A percentile compares a stretch with the other conserved stretches of the same genome.
Evolutionary conservation across 2,797 vertebrate species (phyloP).

Genomic region (Pelodytes ibericus): DNA sequence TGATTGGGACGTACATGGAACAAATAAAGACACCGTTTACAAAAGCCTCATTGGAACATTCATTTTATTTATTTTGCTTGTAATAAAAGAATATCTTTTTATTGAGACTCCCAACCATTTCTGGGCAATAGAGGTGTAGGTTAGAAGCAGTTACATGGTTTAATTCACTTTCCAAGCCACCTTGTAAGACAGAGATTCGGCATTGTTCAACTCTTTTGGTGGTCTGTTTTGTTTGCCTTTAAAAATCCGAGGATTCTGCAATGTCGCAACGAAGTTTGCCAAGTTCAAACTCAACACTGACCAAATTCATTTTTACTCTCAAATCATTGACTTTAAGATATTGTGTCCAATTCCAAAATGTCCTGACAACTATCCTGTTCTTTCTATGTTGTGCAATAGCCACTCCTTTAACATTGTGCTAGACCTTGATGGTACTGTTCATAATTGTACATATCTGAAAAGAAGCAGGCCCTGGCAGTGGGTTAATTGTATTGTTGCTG

Average conservation of each 20-base stretch:
- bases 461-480: slow-evolving; percentile 20
- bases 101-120: slow-evolving; percentile 4
- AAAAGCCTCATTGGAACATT: slow-evolving; percentile 37
- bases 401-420: not conserved
- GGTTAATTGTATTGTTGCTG: not conserved
- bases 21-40: not conserved
- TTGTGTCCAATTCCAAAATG: not conserved
- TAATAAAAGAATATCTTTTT: slow-evolving; percentile 30
- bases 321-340: not conserved
- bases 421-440: not conserved
- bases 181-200: slow-evolving; percentile 19
- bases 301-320: not conserved
- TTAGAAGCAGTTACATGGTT: not conserved
- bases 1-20: too few species aligned
- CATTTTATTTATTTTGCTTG: slow-evolving; percentile 46
- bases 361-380: not conserved
- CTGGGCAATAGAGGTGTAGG: slow-evolving; percentile 18
- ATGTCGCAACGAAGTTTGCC: not conserved
- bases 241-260: not conserved
- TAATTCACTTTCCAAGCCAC: not conserved
- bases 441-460: not conserved
- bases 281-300: not conserved
- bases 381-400: not conserved
- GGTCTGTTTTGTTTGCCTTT: not conserved
- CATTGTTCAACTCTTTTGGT: slow-evolving; percentile 9